Percentiles rank a stretch among this genome's conserved stretches.
Evolutionary conservation across 2,888 invertebrate genomes (phyloP).

Genomic region (Gymnoscelis rufifasciata): DNA sequence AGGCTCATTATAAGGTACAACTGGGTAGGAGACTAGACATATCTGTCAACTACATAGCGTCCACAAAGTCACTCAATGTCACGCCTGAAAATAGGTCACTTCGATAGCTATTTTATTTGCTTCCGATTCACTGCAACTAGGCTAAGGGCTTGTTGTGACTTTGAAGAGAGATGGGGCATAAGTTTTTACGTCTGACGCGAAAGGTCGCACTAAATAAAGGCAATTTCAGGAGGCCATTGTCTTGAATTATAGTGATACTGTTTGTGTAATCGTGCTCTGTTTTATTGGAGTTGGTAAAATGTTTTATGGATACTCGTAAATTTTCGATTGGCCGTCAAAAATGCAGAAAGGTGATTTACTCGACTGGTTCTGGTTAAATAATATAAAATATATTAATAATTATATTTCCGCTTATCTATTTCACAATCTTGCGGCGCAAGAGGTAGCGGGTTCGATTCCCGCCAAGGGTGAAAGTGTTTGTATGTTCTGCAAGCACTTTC

Average conservation of each 20-base stretch:
- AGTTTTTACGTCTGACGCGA: slow-evolving; percentile 4
- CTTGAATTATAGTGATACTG: background rate
- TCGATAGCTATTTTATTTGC: slow-evolving; percentile 22
- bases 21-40: background rate
- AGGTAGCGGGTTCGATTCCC: too few relatives aligned
- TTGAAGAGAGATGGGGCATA: slow-evolving; percentile 8
- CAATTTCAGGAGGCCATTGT: background rate
- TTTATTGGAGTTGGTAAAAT: background rate
- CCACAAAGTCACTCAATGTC: slow-evolving; percentile 26
- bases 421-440: too few relatives aligned
- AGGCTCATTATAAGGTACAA: background rate
- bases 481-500: too few relatives aligned
- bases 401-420: too few relatives aligned
- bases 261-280: background rate
- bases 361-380: too few relatives aligned
- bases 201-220: slow-evolving; percentile 3
- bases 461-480: too few relatives aligned
- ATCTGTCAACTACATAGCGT: background rate
- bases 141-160: slow-evolving; percentile 11
- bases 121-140: slow-evolving; percentile 10
- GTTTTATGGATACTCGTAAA: background rate
- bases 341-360: too few relatives aligned
- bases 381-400: too few relatives aligned
- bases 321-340: too few relatives aligned
- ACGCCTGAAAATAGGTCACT: slow-evolving; percentile 20